Conservation (phyloP, 2,113 vertebrate genomes). For the Siphamia tubifer region DNA sequence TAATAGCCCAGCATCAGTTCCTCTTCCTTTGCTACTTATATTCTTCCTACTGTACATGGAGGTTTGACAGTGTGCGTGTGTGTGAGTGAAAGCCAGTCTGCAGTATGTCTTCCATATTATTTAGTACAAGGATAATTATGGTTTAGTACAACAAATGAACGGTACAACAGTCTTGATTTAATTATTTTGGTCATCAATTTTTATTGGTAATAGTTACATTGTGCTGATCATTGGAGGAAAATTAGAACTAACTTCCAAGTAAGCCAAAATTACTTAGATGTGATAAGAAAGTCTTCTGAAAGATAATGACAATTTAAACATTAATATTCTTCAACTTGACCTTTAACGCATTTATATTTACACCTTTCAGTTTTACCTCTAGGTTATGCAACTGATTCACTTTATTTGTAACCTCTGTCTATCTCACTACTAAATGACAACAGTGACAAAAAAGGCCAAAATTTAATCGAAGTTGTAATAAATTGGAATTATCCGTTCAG, state of each 20-base stretch:
- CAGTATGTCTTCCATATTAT: slow-evolving; percentile 40
- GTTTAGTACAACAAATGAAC: slow-evolving; percentile 7
- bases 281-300: no score
- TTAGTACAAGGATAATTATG: slow-evolving; percentile 16
- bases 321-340: no score
- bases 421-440: neutral
- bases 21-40: slow-evolving; percentile 53
- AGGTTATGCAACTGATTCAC: no score
- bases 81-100: slow-evolving; percentile 21
- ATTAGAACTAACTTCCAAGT: no score
- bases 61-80: slow-evolving; percentile 21
- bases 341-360: no score
- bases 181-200: no score
- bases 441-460: neutral
- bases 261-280: no score
- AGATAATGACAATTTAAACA: no score
- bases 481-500: slow-evolving; percentile 10
- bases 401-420: neutral
- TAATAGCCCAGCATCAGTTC: slow-evolving; percentile 66
- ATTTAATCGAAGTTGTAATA: neutral
- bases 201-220: no score
- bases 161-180: no score
- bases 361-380: no score
- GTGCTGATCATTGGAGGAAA: no score
- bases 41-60: slow-evolving; percentile 34